Evolutionary conservation across 2,797 vertebrate species (phyloP).

Genomic region (Dendrocincla tyrannina): DNA sequence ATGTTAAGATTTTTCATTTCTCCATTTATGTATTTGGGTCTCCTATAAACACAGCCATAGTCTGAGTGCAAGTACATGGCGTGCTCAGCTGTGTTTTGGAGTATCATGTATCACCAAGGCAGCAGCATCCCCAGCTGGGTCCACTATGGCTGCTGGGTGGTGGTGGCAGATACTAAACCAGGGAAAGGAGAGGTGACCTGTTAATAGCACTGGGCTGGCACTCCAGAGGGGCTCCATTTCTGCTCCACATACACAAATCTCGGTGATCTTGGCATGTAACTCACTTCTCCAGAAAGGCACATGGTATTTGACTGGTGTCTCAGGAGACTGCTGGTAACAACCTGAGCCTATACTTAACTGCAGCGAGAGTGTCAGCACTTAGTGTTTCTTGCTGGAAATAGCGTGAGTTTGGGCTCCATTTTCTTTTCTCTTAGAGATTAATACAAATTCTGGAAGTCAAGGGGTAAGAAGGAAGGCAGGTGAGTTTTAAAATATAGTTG

Average conservation of each 20-base stretch:
- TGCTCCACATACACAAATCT: not conserved
- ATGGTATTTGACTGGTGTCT: not conserved
- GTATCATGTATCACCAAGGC: rapidly evolving
- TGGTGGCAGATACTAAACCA: not conserved
- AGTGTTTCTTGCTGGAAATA: not conserved
- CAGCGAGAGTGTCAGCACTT: not conserved
- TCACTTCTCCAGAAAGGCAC: not conserved
- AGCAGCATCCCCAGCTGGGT: not conserved
- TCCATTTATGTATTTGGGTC: not conserved
- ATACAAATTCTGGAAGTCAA: not conserved
- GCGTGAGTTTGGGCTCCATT: not conserved
- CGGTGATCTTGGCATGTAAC: not conserved
- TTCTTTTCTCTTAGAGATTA: not conserved
- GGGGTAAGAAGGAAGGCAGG: not conserved
- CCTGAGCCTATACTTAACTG: not conserved
- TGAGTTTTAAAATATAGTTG: not conserved
- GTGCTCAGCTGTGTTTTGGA: not conserved
- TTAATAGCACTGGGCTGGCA: not conserved
- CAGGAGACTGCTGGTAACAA: not conserved
- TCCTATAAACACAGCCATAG: not conserved
- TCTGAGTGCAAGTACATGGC: not conserved
- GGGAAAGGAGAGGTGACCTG: not conserved
- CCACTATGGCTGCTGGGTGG: rapidly evolving
- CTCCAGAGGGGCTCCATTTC: not conserved
- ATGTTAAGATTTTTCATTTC: not conserved